phyloP scores from a whole-genome alignment of 2,888 invertebrate genomes.

The Diachrysia chrysitis region DNA sequence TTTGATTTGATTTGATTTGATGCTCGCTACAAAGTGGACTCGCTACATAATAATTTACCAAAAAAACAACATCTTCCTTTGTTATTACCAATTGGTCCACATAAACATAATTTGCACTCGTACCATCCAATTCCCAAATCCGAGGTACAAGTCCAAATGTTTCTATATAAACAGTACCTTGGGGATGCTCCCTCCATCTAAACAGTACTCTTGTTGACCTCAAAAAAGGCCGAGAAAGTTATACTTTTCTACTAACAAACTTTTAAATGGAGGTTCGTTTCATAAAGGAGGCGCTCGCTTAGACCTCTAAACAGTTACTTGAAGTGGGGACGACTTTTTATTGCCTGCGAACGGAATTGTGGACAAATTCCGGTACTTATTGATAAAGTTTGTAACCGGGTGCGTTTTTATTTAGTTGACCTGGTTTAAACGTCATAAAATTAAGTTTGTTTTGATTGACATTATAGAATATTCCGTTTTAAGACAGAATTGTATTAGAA shows the following conservation, averaged over 20 bases:
- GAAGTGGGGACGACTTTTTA: neutral
- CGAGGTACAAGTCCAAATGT: neutral
- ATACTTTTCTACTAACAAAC: constrained; percentile 30
- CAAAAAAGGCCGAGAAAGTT: constrained; percentile 33
- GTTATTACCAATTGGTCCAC: too few species aligned
- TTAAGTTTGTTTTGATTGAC: neutral
- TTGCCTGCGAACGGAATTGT: neutral
- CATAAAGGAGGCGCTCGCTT: constrained; percentile 10
- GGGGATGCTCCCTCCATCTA: constrained; percentile 7
- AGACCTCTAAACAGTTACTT: constrained; percentile 6
- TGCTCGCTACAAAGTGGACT: too few species aligned
- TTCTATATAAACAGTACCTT: neutral
- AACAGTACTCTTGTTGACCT: constrained; percentile 32
- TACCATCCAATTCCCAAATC: neutral
- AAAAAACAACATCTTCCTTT: too few species aligned
- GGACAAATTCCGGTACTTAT: constrained; percentile 1
- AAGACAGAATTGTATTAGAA: too few species aligned
- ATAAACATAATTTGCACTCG: neutral
- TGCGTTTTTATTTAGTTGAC: neutral
- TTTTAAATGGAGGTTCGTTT: constrained; percentile 23
- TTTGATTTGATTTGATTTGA: too few species aligned
- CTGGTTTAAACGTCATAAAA: neutral
- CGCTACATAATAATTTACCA: too few species aligned
- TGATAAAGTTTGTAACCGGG: constrained; percentile 1
- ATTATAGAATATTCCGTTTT: too few species aligned